phyloP scores from a whole-genome alignment of 2,888 invertebrate species.

The Amiota mariae region DNA sequence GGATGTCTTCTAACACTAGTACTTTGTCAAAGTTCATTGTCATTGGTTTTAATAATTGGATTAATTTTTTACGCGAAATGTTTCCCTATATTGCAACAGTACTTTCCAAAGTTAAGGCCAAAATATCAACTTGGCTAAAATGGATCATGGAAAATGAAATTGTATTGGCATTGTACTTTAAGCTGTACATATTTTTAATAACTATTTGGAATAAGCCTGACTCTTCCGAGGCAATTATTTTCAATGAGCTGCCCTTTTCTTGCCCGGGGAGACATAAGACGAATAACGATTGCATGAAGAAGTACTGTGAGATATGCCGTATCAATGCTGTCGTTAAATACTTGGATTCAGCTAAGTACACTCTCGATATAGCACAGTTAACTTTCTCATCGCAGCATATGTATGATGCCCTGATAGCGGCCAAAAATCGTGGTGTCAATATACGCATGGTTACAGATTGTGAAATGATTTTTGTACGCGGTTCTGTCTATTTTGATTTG shows the following conservation, averaged over 20 bases:
- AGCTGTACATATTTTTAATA: background rate
- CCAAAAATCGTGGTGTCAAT: conserved; percentile 29
- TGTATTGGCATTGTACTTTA: background rate
- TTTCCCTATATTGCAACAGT: too few species aligned
- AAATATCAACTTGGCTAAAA: too few species aligned
- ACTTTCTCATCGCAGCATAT: conserved; percentile 24
- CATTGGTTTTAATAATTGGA: too few species aligned
- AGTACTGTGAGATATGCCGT: conserved; percentile 31
- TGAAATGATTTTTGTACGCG: conserved; percentile 32
- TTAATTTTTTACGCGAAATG: too few species aligned
- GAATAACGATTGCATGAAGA: background rate
- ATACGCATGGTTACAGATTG: conserved; percentile 37
- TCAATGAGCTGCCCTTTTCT: conserved; percentile 33
- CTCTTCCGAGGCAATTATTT: conserved; percentile 34
- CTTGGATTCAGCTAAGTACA: conserved; percentile 29
- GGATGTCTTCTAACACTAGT: too few species aligned
- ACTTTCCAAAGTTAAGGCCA: too few species aligned
- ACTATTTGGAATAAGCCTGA: conserved; percentile 4
- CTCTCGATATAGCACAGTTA: conserved; percentile 36
- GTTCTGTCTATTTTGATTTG: conserved; percentile 8
- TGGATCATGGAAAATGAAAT: too few species aligned
- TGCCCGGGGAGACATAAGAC: background rate
- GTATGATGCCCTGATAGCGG: conserved; percentile 14
- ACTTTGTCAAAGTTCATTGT: too few species aligned
- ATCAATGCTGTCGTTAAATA: conserved; percentile 7